phyloP scores from a whole-genome alignment of 2,113 vertebrate genomes.

The Uria lomvia region DNA sequence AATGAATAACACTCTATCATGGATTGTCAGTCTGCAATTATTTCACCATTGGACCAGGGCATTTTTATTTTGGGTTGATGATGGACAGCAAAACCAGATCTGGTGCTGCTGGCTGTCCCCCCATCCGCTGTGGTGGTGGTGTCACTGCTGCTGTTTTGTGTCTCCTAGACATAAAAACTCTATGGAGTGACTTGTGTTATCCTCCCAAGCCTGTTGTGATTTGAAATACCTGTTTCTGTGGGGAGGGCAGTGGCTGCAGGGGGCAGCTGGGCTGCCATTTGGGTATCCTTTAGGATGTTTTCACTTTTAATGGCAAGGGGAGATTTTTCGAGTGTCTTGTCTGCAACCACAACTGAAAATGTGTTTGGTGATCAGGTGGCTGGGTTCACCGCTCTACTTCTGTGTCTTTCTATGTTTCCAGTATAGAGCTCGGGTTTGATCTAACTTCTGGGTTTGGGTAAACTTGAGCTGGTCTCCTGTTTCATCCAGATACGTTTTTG shows the following conservation, averaged over 20 bases:
- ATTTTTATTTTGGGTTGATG: neutral
- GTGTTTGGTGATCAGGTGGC: neutral
- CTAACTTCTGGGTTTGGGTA: neutral
- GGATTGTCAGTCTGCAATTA: neutral
- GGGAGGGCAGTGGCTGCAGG: neutral
- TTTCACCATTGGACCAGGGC: neutral
- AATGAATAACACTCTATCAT: neutral
- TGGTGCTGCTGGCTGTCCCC: neutral
- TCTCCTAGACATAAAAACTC: neutral
- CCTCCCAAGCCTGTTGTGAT: neutral
- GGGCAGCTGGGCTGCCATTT: neutral
- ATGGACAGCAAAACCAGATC: neutral
- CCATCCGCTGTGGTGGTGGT: neutral
- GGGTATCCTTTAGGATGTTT: neutral
- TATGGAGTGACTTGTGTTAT: neutral
- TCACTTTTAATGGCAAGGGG: neutral
- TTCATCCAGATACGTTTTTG: neutral
- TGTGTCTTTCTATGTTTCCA: neutral
- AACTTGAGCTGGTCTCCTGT: neutral
- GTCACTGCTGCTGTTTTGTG: neutral
- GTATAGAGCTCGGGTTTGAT: neutral
- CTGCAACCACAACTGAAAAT: neutral
- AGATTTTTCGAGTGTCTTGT: neutral
- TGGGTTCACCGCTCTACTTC: neutral
- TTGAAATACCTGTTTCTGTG: neutral